Conservation (phyloP, 1,140 invertebrate species). For the Drosophila miranda region DNA sequence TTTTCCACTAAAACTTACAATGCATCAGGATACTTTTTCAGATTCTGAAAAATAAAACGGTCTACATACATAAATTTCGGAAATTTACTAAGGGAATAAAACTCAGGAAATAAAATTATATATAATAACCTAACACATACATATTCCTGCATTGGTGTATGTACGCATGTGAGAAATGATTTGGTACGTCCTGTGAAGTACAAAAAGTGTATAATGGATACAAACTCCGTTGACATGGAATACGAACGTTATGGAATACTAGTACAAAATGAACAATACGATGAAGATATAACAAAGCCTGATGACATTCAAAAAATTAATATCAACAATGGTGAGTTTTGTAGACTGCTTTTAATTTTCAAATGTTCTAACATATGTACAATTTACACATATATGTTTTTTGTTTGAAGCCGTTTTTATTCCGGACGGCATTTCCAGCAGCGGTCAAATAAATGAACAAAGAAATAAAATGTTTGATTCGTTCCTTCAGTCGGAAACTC, state of each 20-base stretch:
- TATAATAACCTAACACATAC: conserved; percentile 7
- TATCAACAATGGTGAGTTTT: conserved; percentile 60
- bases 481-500: conserved; percentile 22
- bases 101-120: background rate
- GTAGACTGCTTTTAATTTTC: background rate
- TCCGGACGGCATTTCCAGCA: conserved; percentile 11
- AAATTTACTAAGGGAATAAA: background rate
- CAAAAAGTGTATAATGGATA: conserved; percentile 82
- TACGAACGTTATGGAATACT: conserved; percentile 84
- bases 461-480: conserved; percentile 15
- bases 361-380: background rate
- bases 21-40: too few species aligned
- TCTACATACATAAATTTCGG: too few species aligned
- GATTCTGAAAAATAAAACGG: too few species aligned
- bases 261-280: conserved; percentile 62
- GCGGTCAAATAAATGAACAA: background rate
- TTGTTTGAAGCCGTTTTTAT: conserved; percentile 15
- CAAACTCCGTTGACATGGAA: conserved; percentile 35
- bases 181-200: conserved; percentile 83
- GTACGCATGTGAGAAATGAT: background rate
- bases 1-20: too few species aligned
- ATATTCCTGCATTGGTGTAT: conserved; percentile 1
- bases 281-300: conserved; percentile 51
- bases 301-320: conserved; percentile 37
- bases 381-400: background rate